Conservation (phyloP, 2,113 vertebrate species). For the Aegotheles bennettii region DNA sequence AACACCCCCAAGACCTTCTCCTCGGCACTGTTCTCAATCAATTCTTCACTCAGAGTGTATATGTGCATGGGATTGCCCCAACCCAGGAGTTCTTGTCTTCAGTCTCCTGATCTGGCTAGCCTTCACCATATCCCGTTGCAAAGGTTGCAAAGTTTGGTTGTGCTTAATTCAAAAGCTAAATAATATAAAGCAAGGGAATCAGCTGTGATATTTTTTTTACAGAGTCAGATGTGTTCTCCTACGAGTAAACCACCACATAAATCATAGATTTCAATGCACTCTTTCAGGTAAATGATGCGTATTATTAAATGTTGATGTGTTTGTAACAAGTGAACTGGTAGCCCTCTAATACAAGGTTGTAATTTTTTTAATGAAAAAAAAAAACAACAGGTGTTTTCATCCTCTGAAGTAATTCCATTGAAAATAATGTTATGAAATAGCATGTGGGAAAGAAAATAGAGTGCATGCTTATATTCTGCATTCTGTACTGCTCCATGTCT, state of each 20-base stretch:
- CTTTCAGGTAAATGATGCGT: background rate
- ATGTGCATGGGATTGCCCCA: too few species aligned
- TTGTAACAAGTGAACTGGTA: background rate
- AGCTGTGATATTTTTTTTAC: background rate
- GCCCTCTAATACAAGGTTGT: background rate
- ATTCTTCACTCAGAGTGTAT: too few species aligned
- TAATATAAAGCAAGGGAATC: background rate
- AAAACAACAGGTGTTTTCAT: background rate
- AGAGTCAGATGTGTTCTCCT: background rate
- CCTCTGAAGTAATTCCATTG: background rate
- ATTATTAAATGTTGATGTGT: background rate
- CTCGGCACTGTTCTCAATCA: too few species aligned
- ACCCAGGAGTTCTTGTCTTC: background rate
- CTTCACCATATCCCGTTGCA: background rate
- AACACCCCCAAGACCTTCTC: too few species aligned
- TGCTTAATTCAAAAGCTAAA: background rate
- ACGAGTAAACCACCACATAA: background rate
- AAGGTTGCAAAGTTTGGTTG: background rate
- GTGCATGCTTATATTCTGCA: background rate
- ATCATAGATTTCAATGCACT: background rate
- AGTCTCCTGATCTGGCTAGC: background rate
- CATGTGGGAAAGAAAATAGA: background rate
- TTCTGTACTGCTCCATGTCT: background rate
- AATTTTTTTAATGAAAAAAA: background rate
- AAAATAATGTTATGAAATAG: background rate